A percentile compares a stretch with the other conserved stretches of the same genome.
Conservation (phyloP, 2,797 vertebrate genomes). For the Sebastes kiyomatsui region DNA sequence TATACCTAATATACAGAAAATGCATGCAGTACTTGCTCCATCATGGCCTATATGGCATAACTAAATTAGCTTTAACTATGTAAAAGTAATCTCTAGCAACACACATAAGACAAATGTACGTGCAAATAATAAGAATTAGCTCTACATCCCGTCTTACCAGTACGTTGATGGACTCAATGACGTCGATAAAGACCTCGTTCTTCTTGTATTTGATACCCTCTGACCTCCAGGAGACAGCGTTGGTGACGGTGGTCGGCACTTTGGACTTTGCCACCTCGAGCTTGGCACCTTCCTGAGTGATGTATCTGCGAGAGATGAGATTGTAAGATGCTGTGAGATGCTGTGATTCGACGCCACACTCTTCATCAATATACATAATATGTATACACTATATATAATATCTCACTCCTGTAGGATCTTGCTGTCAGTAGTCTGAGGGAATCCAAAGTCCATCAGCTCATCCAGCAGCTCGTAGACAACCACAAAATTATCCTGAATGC, state of each 20-base stretch:
- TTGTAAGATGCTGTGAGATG: not conserved
- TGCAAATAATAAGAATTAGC: not conserved
- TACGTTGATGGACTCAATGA: conserved; percentile 94
- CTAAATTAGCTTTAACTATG: not conserved
- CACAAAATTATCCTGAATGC: conserved; percentile 95
- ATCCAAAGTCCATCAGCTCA: conserved; percentile 98
- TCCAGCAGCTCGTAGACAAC: conserved; percentile 94
- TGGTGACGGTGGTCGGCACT: conserved; percentile 93
- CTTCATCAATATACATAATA: not conserved
- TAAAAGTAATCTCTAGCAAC: not conserved
- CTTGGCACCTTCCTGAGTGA: conserved; percentile 92
- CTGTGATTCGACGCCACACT: not conserved
- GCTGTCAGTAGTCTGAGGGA: conserved; percentile 96
- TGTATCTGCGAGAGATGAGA: conserved; percentile 82
- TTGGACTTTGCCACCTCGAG: conserved; percentile 88
- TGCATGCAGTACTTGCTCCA: not conserved
- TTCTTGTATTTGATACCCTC: conserved; percentile 95
- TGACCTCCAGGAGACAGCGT: conserved; percentile 95
- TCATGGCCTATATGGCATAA: not conserved
- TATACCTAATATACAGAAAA: not conserved
- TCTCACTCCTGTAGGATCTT: conserved; percentile 96
- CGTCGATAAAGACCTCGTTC: conserved; percentile 96
- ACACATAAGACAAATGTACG: not conserved
- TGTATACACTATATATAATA: not conserved
- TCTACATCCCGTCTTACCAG: conserved; percentile 81